Conservation (phyloP, 2,888 invertebrate genomes). For the Venusia cambrica region DNA sequence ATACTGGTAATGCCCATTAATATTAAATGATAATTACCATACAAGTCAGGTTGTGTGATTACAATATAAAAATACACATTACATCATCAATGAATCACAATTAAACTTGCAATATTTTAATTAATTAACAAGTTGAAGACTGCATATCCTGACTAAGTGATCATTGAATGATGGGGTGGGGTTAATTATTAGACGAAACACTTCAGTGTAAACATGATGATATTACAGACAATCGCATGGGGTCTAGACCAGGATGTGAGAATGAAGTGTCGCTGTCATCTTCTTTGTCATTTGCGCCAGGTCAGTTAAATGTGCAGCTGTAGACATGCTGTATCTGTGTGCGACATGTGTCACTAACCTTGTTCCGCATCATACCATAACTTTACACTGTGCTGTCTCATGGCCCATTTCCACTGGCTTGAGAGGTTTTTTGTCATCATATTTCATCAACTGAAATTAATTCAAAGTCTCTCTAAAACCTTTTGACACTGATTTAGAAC, state of each 20-base stretch:
- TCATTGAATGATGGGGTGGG: slow-evolving; percentile 2
- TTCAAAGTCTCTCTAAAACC: too few relatives aligned
- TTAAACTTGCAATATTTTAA: slow-evolving; percentile 1
- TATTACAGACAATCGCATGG: slow-evolving; percentile 80
- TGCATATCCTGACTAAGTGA: background rate
- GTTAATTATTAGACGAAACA: slow-evolving; percentile 20
- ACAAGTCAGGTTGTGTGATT: background rate
- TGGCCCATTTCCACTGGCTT: slow-evolving; percentile 52
- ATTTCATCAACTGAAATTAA: slow-evolving; percentile 22
- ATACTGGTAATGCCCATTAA: too few relatives aligned
- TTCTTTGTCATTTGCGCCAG: slow-evolving; percentile 78
- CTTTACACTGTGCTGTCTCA: slow-evolving; percentile 37
- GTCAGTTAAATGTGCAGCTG: slow-evolving; percentile 76
- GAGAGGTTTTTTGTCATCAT: slow-evolving; percentile 34
- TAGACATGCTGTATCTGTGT: slow-evolving; percentile 73
- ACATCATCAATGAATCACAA: background rate
- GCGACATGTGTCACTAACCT: slow-evolving; percentile 77
- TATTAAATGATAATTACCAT: slow-evolving; percentile 2
- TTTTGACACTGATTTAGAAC: too few relatives aligned
- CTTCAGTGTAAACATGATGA: slow-evolving; percentile 55
- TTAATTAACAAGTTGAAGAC: background rate
- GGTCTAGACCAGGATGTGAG: slow-evolving; percentile 75
- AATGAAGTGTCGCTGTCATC: slow-evolving; percentile 78
- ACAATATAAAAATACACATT: slow-evolving; percentile 5
- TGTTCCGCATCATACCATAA: slow-evolving; percentile 43